A percentile compares a stretch with the other conserved stretches of the same genome.
These are phyloP conservation scores for Falco berigora DNA, from an alignment of 2,797 vertebrate genomes.

Conservation along the genomic window DNA sequence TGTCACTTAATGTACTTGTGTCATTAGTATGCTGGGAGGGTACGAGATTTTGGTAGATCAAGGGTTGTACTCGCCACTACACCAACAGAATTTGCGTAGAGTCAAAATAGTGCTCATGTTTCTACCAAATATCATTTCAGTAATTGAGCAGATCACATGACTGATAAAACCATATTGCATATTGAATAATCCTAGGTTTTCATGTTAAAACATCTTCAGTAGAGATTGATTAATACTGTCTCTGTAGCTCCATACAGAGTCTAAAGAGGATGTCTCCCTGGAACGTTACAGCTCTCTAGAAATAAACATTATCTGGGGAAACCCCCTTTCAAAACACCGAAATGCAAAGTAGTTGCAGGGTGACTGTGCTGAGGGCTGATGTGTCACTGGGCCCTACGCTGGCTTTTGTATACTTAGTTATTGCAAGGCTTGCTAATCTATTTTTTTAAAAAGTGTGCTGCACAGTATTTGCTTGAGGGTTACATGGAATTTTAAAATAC, in stretches of 20 bases:
- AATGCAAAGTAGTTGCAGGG: not conserved
- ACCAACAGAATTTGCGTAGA: fast-evolving
- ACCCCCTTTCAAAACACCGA: not conserved
- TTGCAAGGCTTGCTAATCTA: not conserved
- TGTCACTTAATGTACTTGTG: not conserved
- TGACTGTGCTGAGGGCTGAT: not conserved
- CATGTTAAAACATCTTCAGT: not conserved
- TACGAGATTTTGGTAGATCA: not conserved
- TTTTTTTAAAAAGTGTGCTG: not conserved
- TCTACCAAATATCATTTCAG: not conserved
- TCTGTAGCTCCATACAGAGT: not conserved
- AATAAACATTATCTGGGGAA: not conserved
- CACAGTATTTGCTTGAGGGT: not conserved
- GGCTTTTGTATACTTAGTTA: not conserved
- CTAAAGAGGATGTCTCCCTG: not conserved
- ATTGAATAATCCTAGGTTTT: not conserved
- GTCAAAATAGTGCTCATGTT: not conserved
- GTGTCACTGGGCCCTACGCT: not conserved
- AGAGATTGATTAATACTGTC: not conserved
- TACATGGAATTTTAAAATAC: not conserved
- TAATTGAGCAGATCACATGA: not conserved
- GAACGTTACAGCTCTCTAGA: not conserved
- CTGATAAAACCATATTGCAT: not conserved
- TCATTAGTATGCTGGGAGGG: not conserved
- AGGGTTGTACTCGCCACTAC: not conserved